Evolutionary conservation across 2,888 invertebrate genomes (phyloP).

Genomic region (Ptilodon capucinus): DNA sequence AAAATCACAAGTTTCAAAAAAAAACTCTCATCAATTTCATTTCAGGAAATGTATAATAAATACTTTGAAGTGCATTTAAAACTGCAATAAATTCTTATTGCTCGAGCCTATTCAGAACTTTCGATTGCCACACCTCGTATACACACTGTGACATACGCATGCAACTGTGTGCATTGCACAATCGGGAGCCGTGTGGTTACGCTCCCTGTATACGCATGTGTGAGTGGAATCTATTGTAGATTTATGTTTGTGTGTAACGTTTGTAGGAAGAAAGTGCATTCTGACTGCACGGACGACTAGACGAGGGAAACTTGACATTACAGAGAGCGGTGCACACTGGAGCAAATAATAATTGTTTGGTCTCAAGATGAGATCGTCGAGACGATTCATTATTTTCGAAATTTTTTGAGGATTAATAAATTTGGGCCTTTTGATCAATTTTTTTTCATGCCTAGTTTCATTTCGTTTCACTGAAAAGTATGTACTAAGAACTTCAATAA

Average conservation of each 20-base stretch:
- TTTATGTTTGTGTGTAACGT: slow-evolving; percentile 20
- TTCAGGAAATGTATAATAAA: slow-evolving; percentile 11
- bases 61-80: slow-evolving; percentile 25
- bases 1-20: too few species aligned
- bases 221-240: slow-evolving; percentile 1
- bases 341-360: slow-evolving; percentile 13
- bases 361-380: slow-evolving; percentile 35
- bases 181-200: slow-evolving; percentile 5
- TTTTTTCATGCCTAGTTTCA: too few species aligned
- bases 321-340: slow-evolving; percentile 21
- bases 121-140: slow-evolving; percentile 30
- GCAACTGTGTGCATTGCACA: slow-evolving; percentile 19
- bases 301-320: slow-evolving; percentile 74
- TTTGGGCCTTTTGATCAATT: too few species aligned
- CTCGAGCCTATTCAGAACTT: slow-evolving; percentile 33
- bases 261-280: slow-evolving; percentile 79
- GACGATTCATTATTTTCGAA: too few species aligned
- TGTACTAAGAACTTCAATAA: too few species aligned
- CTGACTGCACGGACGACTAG: slow-evolving; percentile 65
- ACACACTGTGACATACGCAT: slow-evolving; percentile 15
- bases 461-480: too few species aligned
- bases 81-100: slow-evolving; percentile 29
- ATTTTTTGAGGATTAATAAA: too few species aligned
- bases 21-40: background rate
- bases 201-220: background rate